Conservation (phyloP, 2,797 vertebrate species). For the Melanotaenia trifasciata region DNA sequence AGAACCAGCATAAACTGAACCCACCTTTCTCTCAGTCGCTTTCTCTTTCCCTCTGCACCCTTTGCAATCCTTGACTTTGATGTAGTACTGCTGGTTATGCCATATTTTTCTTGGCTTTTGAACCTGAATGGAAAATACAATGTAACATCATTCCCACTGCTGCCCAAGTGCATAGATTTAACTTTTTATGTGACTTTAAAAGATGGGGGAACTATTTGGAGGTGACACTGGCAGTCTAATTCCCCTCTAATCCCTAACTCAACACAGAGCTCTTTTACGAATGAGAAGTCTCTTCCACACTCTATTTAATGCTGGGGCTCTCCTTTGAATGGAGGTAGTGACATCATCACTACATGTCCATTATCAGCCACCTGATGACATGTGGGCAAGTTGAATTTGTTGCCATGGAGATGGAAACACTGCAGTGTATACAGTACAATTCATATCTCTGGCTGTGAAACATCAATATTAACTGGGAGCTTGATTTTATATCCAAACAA, state of each 20-base stretch:
- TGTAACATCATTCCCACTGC: constrained; percentile 80
- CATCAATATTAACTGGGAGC: constrained; percentile 5
- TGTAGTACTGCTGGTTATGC: constrained; percentile 84
- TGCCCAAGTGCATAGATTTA: constrained; percentile 75
- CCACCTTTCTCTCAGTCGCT: constrained; percentile 45
- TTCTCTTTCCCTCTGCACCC: constrained; percentile 57
- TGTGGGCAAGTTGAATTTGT: constrained; percentile 68
- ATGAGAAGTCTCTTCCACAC: constrained; percentile 70
- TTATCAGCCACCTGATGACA: constrained; percentile 78
- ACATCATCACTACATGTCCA: constrained; percentile 74
- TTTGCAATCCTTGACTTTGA: constrained; percentile 82
- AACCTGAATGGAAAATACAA: constrained; percentile 85
- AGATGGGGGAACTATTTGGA: constrained; percentile 74
- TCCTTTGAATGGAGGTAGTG: constrained; percentile 64
- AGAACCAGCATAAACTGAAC: constrained; percentile 60
- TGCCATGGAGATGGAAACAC: constrained; percentile 74
- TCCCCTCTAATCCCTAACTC: constrained; percentile 76
- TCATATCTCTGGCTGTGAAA: constrained; percentile 30
- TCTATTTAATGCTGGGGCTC: constrained; percentile 53
- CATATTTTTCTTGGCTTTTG: constrained; percentile 89
- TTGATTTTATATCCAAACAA: constrained; percentile 14
- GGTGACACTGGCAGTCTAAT: constrained; percentile 78
- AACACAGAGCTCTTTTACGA: constrained; percentile 74
- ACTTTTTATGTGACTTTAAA: constrained; percentile 77
- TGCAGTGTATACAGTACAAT: constrained; percentile 59